phyloP scores from a whole-genome alignment of 2,113 vertebrate species.

The Serinus canaria region DNA sequence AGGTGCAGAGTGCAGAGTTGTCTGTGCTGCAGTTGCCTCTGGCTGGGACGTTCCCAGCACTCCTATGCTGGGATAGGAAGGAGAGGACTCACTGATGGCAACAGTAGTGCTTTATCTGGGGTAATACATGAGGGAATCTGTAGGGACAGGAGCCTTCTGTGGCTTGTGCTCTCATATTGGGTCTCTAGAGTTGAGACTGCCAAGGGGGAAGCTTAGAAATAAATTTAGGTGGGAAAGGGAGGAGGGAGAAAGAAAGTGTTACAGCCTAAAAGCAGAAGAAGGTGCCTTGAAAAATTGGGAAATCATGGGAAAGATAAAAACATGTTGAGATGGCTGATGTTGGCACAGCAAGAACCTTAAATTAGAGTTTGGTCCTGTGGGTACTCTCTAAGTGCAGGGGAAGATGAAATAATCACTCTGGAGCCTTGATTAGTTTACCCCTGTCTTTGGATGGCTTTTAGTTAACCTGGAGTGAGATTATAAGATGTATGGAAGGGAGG shows the following conservation, averaged over 20 bases:
- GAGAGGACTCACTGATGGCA: neutral
- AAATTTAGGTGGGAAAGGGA: neutral
- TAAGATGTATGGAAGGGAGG: neutral
- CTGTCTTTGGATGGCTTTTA: neutral
- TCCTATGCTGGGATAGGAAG: neutral
- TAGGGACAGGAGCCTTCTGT: neutral
- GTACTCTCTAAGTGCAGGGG: neutral
- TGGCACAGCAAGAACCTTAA: neutral
- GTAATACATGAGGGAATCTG: neutral
- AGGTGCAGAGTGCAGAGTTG: neutral
- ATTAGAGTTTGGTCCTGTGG: neutral
- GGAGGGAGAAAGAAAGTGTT: neutral
- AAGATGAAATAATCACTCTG: neutral
- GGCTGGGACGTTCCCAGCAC: neutral
- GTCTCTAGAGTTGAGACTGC: neutral
- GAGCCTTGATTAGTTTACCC: neutral
- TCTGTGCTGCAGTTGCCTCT: neutral
- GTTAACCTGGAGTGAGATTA: neutral
- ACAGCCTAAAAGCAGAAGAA: neutral
- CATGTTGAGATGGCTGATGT: neutral
- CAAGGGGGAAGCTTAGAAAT: neutral
- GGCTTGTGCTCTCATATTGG: neutral
- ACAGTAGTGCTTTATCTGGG: neutral
- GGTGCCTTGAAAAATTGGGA: neutral
- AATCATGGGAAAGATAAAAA: neutral